Evolutionary conservation across 2,888 invertebrate species (phyloP).

Genomic region (Dermolepida albohirtum): DNA sequence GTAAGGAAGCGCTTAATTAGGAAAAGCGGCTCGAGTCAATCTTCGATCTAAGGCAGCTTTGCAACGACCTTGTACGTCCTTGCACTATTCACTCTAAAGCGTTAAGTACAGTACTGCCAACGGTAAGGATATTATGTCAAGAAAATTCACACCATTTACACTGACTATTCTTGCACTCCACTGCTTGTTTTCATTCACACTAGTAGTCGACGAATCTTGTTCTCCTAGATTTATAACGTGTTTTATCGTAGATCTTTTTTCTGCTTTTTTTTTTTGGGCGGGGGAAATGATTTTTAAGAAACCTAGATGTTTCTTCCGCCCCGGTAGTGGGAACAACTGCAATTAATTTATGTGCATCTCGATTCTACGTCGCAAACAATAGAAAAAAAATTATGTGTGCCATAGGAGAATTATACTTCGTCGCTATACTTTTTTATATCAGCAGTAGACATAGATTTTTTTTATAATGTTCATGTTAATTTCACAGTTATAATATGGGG

Average conservation of each 20-base stretch:
- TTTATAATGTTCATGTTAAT: too few relatives aligned
- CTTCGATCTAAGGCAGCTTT: background rate
- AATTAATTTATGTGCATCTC: too few relatives aligned
- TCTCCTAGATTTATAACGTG: constrained; percentile 47
- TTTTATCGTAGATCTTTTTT: constrained; percentile 10
- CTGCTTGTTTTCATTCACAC: constrained; percentile 12
- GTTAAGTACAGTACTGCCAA: constrained; percentile 17
- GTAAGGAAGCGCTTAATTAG: too few relatives aligned
- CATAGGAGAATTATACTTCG: too few relatives aligned
- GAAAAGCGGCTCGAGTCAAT: too few relatives aligned
- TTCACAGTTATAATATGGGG: too few relatives aligned
- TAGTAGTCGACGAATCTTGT: constrained; percentile 32
- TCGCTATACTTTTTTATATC: too few relatives aligned
- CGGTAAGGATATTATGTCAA: background rate
- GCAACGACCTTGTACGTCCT: constrained; percentile 49
- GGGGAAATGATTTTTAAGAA: constrained; percentile 30
- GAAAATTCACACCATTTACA: too few relatives aligned
- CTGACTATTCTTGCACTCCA: background rate
- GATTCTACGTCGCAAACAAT: too few relatives aligned
- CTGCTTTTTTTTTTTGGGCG: constrained; percentile 40
- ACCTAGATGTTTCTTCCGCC: constrained; percentile 18
- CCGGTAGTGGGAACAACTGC: constrained; percentile 10
- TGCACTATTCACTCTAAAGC: constrained; percentile 48
- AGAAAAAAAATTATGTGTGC: too few relatives aligned
- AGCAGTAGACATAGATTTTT: too few relatives aligned